Base-by-base conservation (phyloP, 2,113 vertebrate genomes). In the Tragelaphus buxtoni region DNA sequence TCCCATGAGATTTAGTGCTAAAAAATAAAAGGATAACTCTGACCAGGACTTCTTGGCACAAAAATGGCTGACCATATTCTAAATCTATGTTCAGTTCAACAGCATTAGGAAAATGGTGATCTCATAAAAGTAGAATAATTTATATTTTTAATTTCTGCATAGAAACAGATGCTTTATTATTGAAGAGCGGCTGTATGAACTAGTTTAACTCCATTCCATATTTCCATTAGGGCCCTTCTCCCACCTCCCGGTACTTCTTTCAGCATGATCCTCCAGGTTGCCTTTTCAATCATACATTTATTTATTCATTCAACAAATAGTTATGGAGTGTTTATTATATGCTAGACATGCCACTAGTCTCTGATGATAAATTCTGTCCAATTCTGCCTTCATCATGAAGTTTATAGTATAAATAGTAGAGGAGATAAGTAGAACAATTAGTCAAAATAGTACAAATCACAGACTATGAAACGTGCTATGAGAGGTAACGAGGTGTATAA, bases 341-440 rank as follows among this genome's bases (percentile, higher is more conserved):
- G 14, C 32, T 89, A 89, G 32, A 12, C 32, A 65, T 22, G 39
- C 14, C 18, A 8, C 18, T 80, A 26, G 58, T 61, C 51, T 96
- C 30, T 83, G 39, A 96, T 82, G 56, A 86, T 51, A 91, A 96
- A 95, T n/a, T 63, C 72, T 51, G 76, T 4, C 88, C 12, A 90
- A 58, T 51, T 32, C 26, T 88, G 30, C 35, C 83, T 22, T 92
- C 4, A 7, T 56, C 4, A 5, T 51, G 26, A 47, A 69, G 10
- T 28, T 61, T 88, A 61, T 20, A 30, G 16, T 87, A 80, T 17
- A 81, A 77, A 80, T 28, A 89, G 9, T 42, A 94, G 45, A 47
- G 3, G 17, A 94, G 12, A 95, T 87, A 83, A 87, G 16, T 1
- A 87, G n/a, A 96, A 96, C 39, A 97, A 93, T 94, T 53, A 91